Conservation (phyloP, 2,113 vertebrate genomes). For the Leptodactylus fuscus region DNA sequence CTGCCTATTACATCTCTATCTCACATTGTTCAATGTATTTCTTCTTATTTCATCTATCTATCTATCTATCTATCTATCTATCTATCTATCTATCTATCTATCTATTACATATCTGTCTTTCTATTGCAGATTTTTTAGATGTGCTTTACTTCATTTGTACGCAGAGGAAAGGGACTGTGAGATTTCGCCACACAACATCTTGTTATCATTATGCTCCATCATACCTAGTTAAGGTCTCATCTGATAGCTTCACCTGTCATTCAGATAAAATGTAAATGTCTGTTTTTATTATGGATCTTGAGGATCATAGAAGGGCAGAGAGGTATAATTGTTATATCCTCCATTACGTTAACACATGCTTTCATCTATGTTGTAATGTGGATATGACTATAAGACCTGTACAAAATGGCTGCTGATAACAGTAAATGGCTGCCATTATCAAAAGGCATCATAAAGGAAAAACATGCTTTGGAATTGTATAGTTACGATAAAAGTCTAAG, state of each 20-base stretch:
- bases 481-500: background rate
- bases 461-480: background rate
- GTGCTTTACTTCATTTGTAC: background rate
- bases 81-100: too few relatives aligned
- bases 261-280: background rate
- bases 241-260: background rate
- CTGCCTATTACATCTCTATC: too few relatives aligned
- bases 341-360: constrained; percentile 28
- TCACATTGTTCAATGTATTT: too few relatives aligned
- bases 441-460: background rate
- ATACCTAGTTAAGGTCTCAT: background rate
- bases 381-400: background rate
- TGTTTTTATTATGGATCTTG: background rate
- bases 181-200: background rate
- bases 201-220: background rate
- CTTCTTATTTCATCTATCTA: too few relatives aligned
- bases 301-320: background rate
- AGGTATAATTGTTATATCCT: background rate
- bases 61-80: background rate
- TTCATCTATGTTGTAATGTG: constrained; percentile 22
- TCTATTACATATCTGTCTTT: too few relatives aligned
- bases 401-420: constrained; percentile 21
- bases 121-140: too few relatives aligned
- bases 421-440: constrained; percentile 30
- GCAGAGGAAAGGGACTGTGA: background rate